Evolutionary conservation across 37 sponge, comb jelly and placozoan species (phyloP).

Genomic region (Halisarca cf. caerulea): DNA sequence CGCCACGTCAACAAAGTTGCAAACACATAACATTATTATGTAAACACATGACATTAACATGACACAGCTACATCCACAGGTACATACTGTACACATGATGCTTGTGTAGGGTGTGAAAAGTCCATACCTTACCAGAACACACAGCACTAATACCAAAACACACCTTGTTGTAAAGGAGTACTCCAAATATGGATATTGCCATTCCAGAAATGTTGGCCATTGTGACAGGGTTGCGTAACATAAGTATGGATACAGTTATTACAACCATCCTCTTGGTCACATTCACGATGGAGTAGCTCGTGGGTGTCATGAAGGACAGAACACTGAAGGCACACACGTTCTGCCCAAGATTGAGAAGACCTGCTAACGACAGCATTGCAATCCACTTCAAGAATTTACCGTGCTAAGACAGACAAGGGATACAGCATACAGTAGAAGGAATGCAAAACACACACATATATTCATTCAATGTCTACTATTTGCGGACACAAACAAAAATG

Average conservation of each 20-base stretch:
- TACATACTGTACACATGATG: no score
- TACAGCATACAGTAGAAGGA: neutral
- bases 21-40: no score
- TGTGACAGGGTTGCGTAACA: constrained; percentile 81
- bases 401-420: neutral
- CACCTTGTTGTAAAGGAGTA: constrained; percentile 80
- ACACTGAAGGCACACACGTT: constrained; percentile 82
- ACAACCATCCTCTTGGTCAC: constrained; percentile 82
- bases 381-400: neutral
- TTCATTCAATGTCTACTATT: no score
- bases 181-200: constrained; percentile 73
- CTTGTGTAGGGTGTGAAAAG: no score
- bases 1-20: no score
- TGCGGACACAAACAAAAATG: no score
- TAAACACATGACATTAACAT: no score
- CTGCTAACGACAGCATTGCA: neutral
- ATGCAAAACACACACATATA: neutral
- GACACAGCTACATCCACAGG: no score
- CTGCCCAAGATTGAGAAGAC: constrained; percentile 43
- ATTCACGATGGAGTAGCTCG: constrained; percentile 88
- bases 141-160: no score
- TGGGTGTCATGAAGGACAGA: constrained; percentile 69
- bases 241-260: constrained; percentile 60
- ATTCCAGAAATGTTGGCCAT: constrained; percentile 72
- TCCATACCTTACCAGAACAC: no score